These are phyloP conservation scores for Theocolax elegans DNA, from an alignment of 1,140 invertebrate genomes.

Conservation along the genomic window DNA sequence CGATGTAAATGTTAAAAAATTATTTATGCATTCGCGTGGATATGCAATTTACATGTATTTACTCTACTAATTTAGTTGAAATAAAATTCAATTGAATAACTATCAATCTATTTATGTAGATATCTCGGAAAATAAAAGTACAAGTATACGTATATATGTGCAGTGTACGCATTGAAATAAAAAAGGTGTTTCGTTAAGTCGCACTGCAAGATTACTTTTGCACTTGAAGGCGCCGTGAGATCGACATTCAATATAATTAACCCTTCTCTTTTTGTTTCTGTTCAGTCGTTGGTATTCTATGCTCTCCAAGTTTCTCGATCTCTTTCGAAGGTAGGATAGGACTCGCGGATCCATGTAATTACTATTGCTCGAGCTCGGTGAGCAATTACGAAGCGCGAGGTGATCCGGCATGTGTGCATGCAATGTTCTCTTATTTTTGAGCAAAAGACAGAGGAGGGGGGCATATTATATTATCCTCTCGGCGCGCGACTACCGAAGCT, in stretches of 20 bases:
- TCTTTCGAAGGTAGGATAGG: too few relatives aligned
- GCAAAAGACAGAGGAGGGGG: not conserved
- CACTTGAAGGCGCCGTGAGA: conserved; percentile 11
- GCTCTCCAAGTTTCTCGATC: not conserved
- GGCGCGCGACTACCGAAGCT: conserved; percentile 48
- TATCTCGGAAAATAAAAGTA: too few relatives aligned
- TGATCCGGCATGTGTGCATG: conserved; percentile 25
- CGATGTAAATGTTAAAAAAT: too few relatives aligned
- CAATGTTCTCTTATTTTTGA: not conserved
- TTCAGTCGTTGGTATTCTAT: not conserved
- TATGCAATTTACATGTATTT: too few relatives aligned
- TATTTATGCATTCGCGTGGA: too few relatives aligned
- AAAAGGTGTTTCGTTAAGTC: too few relatives aligned
- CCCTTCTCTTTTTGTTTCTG: conserved; percentile 10
- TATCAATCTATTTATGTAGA: too few relatives aligned
- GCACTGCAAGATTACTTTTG: too few relatives aligned
- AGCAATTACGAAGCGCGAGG: conserved; percentile 43
- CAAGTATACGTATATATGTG: too few relatives aligned
- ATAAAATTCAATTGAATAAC: too few relatives aligned
- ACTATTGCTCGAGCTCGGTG: conserved; percentile 23
- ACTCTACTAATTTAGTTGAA: too few relatives aligned
- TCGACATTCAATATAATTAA: conserved; percentile 37
- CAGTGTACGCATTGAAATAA: too few relatives aligned
- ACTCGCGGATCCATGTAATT: conserved; percentile 48
- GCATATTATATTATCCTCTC: not conserved